Evolutionary conservation across 1,140 invertebrate genomes (phyloP), one percentile per base, ranked within the genome.

Genomic region (Drosophila jambulina): DNA sequence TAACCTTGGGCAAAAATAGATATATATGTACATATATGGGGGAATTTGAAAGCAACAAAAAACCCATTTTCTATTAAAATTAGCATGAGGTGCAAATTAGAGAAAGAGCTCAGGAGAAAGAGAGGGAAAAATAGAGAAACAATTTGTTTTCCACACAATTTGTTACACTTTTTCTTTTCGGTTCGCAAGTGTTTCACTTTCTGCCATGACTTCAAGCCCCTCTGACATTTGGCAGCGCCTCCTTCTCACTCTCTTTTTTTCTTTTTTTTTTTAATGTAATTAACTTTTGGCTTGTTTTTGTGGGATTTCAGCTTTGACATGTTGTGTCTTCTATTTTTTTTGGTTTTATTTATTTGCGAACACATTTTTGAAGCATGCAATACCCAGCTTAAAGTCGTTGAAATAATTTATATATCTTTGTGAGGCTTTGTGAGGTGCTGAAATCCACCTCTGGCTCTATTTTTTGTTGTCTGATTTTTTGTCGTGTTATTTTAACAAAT

Each of bases 401-500:
- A 48, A 49, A 72, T 72, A 71, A 71, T 58, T 71, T 58, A 71
- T 71, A 71, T 43, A 32, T 69, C 42, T 70, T 10, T 48, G n/a
- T n/a, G n/a, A n/a, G 65, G 57, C 78, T 74, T 40, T 58, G 49
- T 62, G 59, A 43, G 64, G 34, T 72, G 71, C 43, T 51, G 25
- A 70, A 62, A 43, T n/a, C 42, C 15, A 23, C 23, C 48, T 38
- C 21, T 46, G 19, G 32, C 19, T 57, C 46, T 38, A 29, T 8
- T 29, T 36, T 53, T 62, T 36, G 54, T 42, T 75, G 8, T 12
- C 8, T 38, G 12, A 34, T 49, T 46, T 42, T 62, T 64, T 65
- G 57, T 48, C 23, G 38, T 43, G 69, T 75, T 80, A 45, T 80
- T 58, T 80, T 59, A 60, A 77, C 68, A 57, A 82, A 59, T 85